A percentile compares a stretch with the other conserved stretches of the same genome.
Evolutionary conservation across 2,797 vertebrate genomes (phyloP).

Genomic region (Zalophus californianus): DNA sequence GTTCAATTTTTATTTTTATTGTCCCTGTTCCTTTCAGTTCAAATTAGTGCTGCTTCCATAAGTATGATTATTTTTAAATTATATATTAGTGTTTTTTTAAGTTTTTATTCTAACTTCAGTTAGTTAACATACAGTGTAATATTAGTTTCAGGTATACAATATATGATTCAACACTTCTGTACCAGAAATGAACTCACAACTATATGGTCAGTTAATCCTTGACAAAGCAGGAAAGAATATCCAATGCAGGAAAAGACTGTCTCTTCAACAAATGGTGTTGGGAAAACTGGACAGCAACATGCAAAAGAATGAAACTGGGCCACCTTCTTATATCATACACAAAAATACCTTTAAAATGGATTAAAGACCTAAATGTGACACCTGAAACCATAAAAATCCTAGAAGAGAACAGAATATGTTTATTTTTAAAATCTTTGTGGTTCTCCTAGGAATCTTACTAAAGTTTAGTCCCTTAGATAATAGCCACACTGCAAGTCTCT

Average conservation of each 20-base stretch:
- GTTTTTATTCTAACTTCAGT: not conserved
- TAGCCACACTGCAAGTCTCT: not conserved
- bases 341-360: not conserved
- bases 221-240: not conserved
- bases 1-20: not conserved
- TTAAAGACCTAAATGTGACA: not conserved
- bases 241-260: not conserved
- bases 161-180: not conserved
- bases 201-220: not conserved
- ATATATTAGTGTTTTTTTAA: not conserved
- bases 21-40: too few relatives aligned
- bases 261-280: not conserved
- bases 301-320: not conserved
- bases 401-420: not conserved
- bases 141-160: not conserved
- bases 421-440: not conserved
- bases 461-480: not conserved
- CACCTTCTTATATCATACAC: not conserved
- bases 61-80: not conserved
- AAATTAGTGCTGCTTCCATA: not conserved
- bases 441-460: not conserved
- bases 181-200: not conserved
- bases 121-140: not conserved
- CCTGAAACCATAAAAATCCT: not conserved
- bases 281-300: not conserved